phyloP scores from a whole-genome alignment of 2,113 vertebrate species.

The Phalacrocorax carbo region DNA sequence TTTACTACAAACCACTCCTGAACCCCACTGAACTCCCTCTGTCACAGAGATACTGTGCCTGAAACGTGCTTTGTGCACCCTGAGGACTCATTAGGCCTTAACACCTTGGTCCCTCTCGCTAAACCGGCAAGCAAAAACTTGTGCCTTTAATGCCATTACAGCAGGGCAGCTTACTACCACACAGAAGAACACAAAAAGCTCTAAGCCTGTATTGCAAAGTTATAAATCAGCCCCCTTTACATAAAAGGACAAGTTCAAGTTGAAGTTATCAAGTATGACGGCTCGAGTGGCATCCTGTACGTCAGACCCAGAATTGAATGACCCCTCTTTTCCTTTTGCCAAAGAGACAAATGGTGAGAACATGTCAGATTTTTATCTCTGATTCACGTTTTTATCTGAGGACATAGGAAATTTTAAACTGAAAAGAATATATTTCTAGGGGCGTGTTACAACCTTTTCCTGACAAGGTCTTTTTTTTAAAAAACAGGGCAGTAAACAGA shows the following conservation, averaged over 20 bases:
- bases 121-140: background rate
- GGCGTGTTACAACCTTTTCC: conserved; percentile 36
- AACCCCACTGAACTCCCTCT: background rate
- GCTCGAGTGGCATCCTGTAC: conserved; percentile 66
- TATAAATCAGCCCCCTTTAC: conserved; percentile 33
- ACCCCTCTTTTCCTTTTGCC: conserved; percentile 68
- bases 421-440: conserved; percentile 50
- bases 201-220: background rate
- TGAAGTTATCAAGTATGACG: conserved; percentile 53
- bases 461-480: conserved; percentile 30
- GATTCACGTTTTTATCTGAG: conserved; percentile 40
- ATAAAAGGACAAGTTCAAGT: conserved; percentile 62
- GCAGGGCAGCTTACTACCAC: background rate
- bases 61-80: background rate
- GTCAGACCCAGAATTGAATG: conserved; percentile 63
- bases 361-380: conserved; percentile 53
- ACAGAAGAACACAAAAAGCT: background rate
- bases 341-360: conserved; percentile 69
- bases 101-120: background rate
- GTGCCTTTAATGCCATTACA: background rate
- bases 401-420: conserved; percentile 61
- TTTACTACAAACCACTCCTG: background rate
- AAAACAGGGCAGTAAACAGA: conserved; percentile 28
- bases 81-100: background rate
- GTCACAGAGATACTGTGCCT: background rate